Evolutionary conservation across 2,797 vertebrate genomes (phyloP), one percentile per base, ranked within the genome.

Genomic region (Mastacembelus armatus): DNA sequence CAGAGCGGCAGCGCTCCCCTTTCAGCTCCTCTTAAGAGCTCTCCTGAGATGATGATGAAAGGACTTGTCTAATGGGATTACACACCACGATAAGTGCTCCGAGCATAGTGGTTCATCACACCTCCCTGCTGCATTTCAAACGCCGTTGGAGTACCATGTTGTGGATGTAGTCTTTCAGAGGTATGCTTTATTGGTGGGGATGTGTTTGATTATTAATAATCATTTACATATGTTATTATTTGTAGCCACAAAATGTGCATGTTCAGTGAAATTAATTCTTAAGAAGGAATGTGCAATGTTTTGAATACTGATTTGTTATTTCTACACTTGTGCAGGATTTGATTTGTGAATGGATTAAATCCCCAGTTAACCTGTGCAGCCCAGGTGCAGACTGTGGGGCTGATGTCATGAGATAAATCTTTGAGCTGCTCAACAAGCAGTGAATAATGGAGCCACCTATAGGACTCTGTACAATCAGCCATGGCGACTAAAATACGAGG

Each of bases 31-130:
- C 51, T n/a, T 80, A 78, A 87, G 84, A 85, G 86, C 78, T 82
- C 86, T 86, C 71, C 66, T 68, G 83, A 85, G 87, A 90, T 83
- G 78, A 87, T 71, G 83, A 90, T 89, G 83, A 92, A 90, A 91
- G 84, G 85, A 83, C 75, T 81, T 62, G 67, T 85, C 78, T 89
- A 91, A 92, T 91, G 83, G 87, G 89, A 91, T 91, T 90, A 88
- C 85, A 87, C 70, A 76, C 87, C 2, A 55, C 2, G 72, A 87
- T 91, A 91, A 90, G 88, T 90, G 89, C 81, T 87, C 59, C 43
- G 75, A 84, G 88, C 71, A 66, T 7, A 39, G 74, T 77, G 86
- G 62, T 71, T 80, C 81, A 77, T 88, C 76, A 73, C 85, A 80
- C 76, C 68, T 85, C 77, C 66, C 66, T 71, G 50, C 75, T 84